Evolutionary conservation across 2,113 vertebrate genomes (phyloP).

Genomic region (Orycteropus afer): DNA sequence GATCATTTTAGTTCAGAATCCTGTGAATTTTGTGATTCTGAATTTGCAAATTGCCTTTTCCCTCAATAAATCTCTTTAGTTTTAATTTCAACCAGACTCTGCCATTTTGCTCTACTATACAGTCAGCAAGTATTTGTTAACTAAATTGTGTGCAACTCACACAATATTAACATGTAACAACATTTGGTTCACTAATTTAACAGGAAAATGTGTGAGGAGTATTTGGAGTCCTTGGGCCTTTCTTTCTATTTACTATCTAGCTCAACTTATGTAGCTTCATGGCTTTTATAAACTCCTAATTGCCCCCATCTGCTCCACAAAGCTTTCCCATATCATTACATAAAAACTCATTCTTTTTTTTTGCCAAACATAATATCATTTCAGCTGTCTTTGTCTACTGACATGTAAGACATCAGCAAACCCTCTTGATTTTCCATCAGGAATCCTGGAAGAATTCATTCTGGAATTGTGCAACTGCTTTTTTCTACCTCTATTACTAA

Average conservation of each 20-base stretch:
- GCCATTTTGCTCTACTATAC: no score
- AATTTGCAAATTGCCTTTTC: no score
- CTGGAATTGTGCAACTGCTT: neutral
- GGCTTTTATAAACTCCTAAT: neutral
- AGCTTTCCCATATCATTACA: neutral
- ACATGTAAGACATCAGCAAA: neutral
- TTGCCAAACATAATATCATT: neutral
- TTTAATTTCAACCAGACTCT: no score
- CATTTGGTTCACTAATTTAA: neutral
- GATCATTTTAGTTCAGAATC: no score
- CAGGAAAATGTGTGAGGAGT: accelerated
- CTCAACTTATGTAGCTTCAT: no score
- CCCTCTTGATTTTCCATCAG: neutral
- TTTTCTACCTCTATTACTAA: neutral
- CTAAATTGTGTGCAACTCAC: neutral
- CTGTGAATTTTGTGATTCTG: no score
- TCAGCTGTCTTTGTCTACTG: neutral
- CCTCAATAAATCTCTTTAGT: no score
- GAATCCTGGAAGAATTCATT: neutral
- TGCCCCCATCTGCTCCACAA: neutral
- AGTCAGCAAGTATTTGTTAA: neutral
- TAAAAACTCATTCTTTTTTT: neutral
- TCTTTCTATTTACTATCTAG: no score
- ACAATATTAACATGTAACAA: neutral
- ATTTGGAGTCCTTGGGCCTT: neutral